Evolutionary conservation across 2,888 invertebrate species (phyloP), one percentile per base, ranked within the genome.

Genomic region (Acleris emargana): DNA sequence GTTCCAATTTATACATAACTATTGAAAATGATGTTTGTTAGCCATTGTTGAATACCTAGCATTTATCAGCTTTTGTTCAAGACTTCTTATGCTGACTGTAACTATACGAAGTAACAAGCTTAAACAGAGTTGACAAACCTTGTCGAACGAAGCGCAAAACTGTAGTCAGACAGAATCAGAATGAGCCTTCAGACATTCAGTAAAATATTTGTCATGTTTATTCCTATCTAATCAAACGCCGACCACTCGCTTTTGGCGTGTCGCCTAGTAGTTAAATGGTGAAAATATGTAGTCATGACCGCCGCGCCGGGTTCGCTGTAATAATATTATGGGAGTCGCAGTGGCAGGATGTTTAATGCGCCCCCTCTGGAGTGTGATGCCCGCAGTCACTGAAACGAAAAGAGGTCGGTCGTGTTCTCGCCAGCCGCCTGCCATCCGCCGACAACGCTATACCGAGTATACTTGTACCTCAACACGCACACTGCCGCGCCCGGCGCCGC

Each of bases 351-450:
- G 68, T 68, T 64, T 49, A 68, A 67, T 73, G 68, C 63, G 73
- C 59, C 74, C 76, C 79, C 81, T 75, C 78, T 57, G 79, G 78
- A 81, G 74, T 74, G 73, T 71, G 70, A 69, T 68, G 74, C 71
- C 73, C 72, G 76, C 80, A 84, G 88, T 88, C 86, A 85, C 85
- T 88, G 86, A 85, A 89, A 87, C 80, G 81, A 83, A 91, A 90
- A 91, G 89, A 91, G 91, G 89, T 89, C 91, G 88, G 73, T 76
- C 81, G 82, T 82, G 86, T 78, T 81, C 82, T 76, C 82, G 68
- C 57, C 68, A 62, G 76, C 73, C 80, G 79, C 79, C 32, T 81
- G 82, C 80, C 80, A 45, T 16, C 38, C 38, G 38, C 38, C 38
- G 38, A 38, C 38, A n/a, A n/a, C 45, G 83, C 82, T 86, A 86